phyloP scores from a whole-genome alignment of 2,113 vertebrate genomes.

The Pycnonotus jocosus region DNA sequence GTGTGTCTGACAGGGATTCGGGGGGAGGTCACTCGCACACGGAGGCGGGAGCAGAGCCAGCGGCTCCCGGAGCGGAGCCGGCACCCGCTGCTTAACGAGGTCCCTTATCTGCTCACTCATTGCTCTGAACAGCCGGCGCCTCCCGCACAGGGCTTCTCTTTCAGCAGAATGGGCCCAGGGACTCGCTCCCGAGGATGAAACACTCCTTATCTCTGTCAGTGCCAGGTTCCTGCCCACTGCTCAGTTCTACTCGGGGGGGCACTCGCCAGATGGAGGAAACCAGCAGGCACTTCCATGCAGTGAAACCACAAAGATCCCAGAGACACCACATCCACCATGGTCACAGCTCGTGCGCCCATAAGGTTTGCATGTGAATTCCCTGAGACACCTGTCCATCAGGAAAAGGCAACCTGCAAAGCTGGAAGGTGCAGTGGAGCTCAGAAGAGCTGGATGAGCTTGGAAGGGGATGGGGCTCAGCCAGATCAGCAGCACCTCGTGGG shows the following conservation, averaged over 20 bases:
- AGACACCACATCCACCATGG: accelerated
- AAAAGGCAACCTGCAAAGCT: not conserved
- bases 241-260: not conserved
- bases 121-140: not conserved
- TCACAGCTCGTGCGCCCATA: accelerated
- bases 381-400: too few species aligned
- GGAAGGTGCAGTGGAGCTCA: not conserved
- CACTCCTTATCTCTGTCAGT: not conserved
- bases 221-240: not conserved
- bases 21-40: not conserved
- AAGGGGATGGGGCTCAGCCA: not conserved
- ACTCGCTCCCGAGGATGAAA: not conserved
- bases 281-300: accelerated
- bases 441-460: not conserved
- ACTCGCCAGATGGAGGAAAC: not conserved
- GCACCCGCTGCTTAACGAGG: accelerated
- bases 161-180: not conserved
- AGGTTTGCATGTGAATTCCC: accelerated
- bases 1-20: not conserved
- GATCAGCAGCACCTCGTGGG: accelerated
- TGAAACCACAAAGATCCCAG: not conserved
- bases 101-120: not conserved
- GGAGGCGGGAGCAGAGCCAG: not conserved
- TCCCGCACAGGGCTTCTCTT: not conserved
- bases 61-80: accelerated